phyloP scores from a whole-genome alignment of 2,888 invertebrate species.

The Heliconius hortense region DNA sequence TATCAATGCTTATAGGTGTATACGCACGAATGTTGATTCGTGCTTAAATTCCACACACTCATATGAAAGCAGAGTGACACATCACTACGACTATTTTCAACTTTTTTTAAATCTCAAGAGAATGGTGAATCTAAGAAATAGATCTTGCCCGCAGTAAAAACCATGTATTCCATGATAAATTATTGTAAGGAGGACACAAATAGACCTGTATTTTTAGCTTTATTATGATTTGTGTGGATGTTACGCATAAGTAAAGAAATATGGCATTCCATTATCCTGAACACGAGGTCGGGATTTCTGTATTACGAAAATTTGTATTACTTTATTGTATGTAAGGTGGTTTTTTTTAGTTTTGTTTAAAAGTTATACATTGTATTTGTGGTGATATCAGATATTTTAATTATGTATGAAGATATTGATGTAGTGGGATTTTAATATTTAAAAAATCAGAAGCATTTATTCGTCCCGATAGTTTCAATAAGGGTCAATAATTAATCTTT shows the following conservation, averaged over 20 bases:
- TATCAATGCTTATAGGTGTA: no score
- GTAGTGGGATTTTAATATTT: neutral
- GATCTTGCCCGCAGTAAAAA: neutral
- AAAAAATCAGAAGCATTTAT: neutral
- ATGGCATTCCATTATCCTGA: slow-evolving; percentile 31
- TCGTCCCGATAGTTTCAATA: neutral
- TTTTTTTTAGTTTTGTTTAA: slow-evolving; percentile 15
- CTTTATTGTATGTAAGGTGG: slow-evolving; percentile 13
- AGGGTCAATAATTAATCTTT: no score
- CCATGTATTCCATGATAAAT: slow-evolving; percentile 26
- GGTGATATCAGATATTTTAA: neutral
- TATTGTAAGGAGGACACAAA: slow-evolving; percentile 29
- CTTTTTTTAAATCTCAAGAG: neutral
- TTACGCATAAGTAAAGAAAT: slow-evolving; percentile 36
- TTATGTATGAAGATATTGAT: neutral
- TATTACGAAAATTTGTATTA: slow-evolving; percentile 26
- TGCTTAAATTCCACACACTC: no score
- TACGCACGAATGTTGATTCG: no score
- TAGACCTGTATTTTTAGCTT: slow-evolving; percentile 38
- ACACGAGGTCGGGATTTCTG: slow-evolving; percentile 19
- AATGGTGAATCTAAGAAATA: neutral
- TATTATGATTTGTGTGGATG: slow-evolving; percentile 40
- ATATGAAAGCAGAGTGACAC: neutral
- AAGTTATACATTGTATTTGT: neutral
- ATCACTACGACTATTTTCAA: neutral